Percentiles rank a stretch among this genome's conserved stretches.
Evolutionary conservation across 2,888 invertebrate genomes (phyloP).

Genomic region (Deroplatys truncata): DNA sequence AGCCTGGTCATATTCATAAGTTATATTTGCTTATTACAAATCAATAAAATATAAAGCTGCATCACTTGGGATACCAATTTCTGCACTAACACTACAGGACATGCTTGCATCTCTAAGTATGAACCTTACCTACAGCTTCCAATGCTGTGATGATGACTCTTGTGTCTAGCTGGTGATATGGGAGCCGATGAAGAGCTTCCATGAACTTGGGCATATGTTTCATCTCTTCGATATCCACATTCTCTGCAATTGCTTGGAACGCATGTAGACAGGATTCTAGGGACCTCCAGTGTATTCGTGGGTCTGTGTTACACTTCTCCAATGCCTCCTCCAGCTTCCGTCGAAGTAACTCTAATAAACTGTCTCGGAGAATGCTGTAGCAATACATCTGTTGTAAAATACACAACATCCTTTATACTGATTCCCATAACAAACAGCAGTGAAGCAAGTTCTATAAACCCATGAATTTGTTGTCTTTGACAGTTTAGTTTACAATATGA

Average conservation of each 20-base stretch:
- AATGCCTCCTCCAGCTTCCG: constrained; percentile 57
- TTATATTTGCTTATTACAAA: too few species aligned
- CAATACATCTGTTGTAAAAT: constrained; percentile 66
- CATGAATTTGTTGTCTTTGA: too few species aligned
- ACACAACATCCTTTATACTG: too few species aligned
- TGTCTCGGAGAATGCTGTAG: constrained; percentile 72
- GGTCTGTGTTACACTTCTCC: constrained; percentile 43
- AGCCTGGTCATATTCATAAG: too few species aligned
- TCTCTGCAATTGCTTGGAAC: constrained; percentile 60
- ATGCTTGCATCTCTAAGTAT: too few species aligned
- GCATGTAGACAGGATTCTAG: constrained; percentile 65
- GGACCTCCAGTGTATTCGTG: constrained; percentile 44
- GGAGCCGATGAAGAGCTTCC: constrained; percentile 58
- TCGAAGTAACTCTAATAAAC: constrained; percentile 67
- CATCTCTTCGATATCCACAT: constrained; percentile 55
- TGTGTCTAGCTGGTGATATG: constrained; percentile 55
- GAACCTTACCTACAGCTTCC: constrained; percentile 63
- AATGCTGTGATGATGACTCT: constrained; percentile 68
- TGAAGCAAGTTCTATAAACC: too few species aligned
- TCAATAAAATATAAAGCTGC: too few species aligned
- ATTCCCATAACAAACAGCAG: too few species aligned
- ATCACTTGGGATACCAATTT: too few species aligned
- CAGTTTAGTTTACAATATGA: too few species aligned
- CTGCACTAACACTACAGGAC: too few species aligned
- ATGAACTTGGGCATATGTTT: constrained; percentile 57